Percentiles rank a stretch among this genome's conserved stretches.
phyloP scores from a whole-genome alignment of 2,888 invertebrate genomes.

The Acanthococcus lagerstroemiae region DNA sequence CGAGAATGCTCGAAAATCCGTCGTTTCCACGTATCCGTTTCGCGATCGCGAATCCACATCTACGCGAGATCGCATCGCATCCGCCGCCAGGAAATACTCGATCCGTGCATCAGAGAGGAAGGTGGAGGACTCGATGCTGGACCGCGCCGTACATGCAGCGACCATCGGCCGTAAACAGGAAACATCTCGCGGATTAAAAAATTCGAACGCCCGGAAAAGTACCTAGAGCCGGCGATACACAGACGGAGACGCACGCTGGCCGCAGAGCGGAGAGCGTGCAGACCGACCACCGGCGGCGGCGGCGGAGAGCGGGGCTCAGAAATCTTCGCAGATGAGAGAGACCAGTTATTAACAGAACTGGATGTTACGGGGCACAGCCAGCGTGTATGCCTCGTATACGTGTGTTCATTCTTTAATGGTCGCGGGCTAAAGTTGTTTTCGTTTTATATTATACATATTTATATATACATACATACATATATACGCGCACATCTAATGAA shows the following conservation, averaged over 20 bases:
- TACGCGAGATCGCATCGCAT: background rate
- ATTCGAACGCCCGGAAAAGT: background rate
- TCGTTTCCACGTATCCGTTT: no score
- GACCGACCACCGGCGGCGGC: no score
- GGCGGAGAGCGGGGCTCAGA: no score
- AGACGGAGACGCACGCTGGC: no score
- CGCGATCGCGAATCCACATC: no score
- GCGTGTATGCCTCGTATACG: background rate
- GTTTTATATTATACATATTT: background rate
- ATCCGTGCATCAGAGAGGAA: no score
- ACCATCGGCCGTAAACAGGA: background rate
- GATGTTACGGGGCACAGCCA: background rate
- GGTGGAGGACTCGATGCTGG: no score
- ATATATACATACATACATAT: no score
- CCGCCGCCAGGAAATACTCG: background rate
- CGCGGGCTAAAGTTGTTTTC: constrained; percentile 27
- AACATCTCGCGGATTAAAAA: background rate
- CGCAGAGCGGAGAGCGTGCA: no score
- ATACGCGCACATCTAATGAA: constrained; percentile 7
- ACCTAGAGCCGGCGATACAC: background rate
- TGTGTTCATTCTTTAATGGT: constrained; percentile 1
- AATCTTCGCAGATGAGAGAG: background rate
- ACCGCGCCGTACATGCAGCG: no score
- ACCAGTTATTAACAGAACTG: background rate
- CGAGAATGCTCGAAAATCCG: no score